Evolutionary conservation across 2,888 invertebrate species (phyloP).

Genomic region (Megamerina dolium): DNA sequence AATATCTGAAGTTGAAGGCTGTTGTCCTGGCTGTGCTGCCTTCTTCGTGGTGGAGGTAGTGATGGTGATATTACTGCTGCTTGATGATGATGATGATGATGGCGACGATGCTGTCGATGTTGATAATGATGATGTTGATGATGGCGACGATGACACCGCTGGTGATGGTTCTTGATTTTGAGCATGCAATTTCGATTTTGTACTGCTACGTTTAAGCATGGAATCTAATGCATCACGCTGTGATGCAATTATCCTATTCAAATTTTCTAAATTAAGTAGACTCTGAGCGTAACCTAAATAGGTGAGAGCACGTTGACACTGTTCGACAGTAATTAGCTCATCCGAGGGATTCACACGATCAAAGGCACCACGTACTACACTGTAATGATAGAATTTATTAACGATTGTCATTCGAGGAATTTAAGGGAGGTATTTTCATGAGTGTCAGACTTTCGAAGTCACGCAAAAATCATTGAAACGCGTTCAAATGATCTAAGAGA

Average conservation of each 20-base stretch:
- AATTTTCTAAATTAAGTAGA: slow-evolving; percentile 45
- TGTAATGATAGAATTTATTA: slow-evolving; percentile 22
- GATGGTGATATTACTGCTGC: not conserved
- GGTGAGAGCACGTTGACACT: slow-evolving; percentile 49
- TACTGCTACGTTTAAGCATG: slow-evolving; percentile 30
- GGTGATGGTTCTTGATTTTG: slow-evolving; percentile 13
- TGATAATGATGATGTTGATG: not conserved
- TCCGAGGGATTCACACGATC: slow-evolving; percentile 45
- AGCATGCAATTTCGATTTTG: slow-evolving; percentile 25
- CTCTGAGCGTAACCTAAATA: slow-evolving; percentile 49
- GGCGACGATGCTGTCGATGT: not conserved
- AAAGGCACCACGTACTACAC: slow-evolving; percentile 49
- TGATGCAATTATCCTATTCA: slow-evolving; percentile 42
- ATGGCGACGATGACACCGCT: slow-evolving; percentile 3
- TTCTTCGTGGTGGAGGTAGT: not conserved
- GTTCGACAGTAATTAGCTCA: slow-evolving; percentile 44
- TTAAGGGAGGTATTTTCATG: no score
- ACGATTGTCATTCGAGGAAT: no score
- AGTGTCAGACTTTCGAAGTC: no score
- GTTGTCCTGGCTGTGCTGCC: not conserved
- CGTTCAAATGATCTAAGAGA: not conserved
- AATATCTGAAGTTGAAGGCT: slow-evolving; percentile 28
- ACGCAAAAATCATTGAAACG: not conserved
- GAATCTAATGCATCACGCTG: slow-evolving; percentile 40
- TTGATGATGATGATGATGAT: slow-evolving; percentile 5